Evolutionary conservation across 2,113 vertebrate genomes (phyloP), one percentile per base, ranked within the genome.

Genomic region (Microcebus lehilahytsara): DNA sequence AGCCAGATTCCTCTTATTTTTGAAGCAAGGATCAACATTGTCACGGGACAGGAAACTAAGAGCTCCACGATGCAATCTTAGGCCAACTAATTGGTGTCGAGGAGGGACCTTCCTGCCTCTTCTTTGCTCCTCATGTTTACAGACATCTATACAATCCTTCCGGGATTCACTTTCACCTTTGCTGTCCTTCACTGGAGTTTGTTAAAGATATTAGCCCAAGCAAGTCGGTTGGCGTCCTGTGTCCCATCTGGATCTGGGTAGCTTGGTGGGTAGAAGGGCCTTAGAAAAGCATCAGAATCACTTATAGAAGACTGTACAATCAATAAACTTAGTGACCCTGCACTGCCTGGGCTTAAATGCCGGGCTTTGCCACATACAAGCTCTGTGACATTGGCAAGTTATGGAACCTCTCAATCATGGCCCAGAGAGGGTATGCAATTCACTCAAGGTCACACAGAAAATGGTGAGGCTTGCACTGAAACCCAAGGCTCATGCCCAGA

Each of bases 1-100:
- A 95, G 88, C 67, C 58, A 91, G 32, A 91, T 74, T 95, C 86
- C 32, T 91, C 92, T 93, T 93, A 85, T 89, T 94, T 58, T 64
- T 85, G 78, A 93, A 77, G 74, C 46, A 46, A 40, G n/a, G 92
- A 95, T 87, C 37, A 69, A 87, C 84, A 95, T 2, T 27, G 37
- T 95, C 80, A 46, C 5, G 11, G 86, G 86, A 51, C 5, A 40
- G 74, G 64, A 10, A 37, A 49, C 51, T 37, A 85, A 77, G 81
- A 12, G 2, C n/a, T 94, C 13, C 8, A 10, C 16, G 49, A 85
- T 40, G 37, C 7, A 53, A 49, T 72, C 22, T 95, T 49, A 92
- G 75, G 51, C 27, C 58, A 77, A 42, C 12, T 6, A 51, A 80
- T n/a, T 9, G 30, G 42, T 1, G 9, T 20, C 11, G 1, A 49